Conservation (phyloP, 2,797 vertebrate species). For the Anabacerthia variegaticeps region DNA sequence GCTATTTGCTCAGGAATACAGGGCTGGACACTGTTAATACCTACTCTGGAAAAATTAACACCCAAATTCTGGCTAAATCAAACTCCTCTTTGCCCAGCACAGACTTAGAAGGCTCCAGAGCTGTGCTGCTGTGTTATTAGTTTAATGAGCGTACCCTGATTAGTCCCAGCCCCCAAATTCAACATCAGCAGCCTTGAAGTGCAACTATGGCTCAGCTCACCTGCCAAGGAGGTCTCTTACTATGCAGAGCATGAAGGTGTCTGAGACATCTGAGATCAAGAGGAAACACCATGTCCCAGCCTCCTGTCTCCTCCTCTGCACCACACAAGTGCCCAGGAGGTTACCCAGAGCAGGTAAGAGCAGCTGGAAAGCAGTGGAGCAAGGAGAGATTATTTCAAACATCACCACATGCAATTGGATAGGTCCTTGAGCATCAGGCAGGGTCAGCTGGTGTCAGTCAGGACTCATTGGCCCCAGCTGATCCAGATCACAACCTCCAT, state of each 20-base stretch:
- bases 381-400: background rate
- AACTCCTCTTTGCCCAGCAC: background rate
- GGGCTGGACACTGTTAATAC: background rate
- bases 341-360: background rate
- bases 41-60: background rate
- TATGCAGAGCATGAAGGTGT: background rate
- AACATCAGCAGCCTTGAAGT: background rate
- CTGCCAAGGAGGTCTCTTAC: background rate
- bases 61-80: background rate
- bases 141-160: background rate
- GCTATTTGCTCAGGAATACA: background rate
- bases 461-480: background rate
- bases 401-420: background rate
- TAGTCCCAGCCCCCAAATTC: background rate
- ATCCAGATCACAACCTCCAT: background rate
- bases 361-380: background rate
- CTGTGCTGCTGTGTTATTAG: background rate
- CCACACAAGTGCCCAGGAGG: background rate
- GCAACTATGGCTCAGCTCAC: background rate
- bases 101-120: background rate
- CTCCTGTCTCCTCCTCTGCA: background rate
- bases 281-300: background rate
- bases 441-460: background rate
- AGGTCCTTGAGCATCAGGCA: background rate
- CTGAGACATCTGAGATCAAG: background rate